Percentiles rank a stretch among this genome's conserved stretches.
Evolutionary conservation across 2,113 vertebrate genomes (phyloP).

Genomic region (Pleuronectes platessa): DNA sequence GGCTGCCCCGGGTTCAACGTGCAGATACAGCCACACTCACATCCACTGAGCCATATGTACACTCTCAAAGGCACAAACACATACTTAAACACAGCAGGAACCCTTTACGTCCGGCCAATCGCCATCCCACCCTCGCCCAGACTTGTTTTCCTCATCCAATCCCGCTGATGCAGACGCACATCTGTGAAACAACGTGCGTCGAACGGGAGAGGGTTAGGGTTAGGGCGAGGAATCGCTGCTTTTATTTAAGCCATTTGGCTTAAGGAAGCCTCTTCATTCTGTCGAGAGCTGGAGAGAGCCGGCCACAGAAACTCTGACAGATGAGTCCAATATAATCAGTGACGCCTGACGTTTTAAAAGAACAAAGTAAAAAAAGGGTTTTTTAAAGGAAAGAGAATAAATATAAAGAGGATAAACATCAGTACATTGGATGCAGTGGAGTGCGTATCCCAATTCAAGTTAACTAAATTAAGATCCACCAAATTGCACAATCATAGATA

Average conservation of each 20-base stretch:
- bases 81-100: constrained; percentile 26
- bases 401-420: too few species aligned
- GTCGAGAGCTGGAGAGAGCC: constrained; percentile 12
- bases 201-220: constrained; percentile 28
- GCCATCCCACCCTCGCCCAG: not conserved
- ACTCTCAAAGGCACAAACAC: constrained; percentile 43
- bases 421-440: too few species aligned
- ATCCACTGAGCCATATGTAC: constrained; percentile 49
- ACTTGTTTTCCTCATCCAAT: not conserved
- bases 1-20: constrained; percentile 42
- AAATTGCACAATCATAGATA: too few species aligned
- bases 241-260: constrained; percentile 61
- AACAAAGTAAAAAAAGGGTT: not conserved
- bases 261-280: constrained; percentile 53
- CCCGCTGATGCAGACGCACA: constrained; percentile 36
- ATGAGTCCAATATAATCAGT: constrained; percentile 28
- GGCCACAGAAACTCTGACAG: constrained; percentile 9
- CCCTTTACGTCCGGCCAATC: constrained; percentile 10
- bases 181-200: constrained; percentile 39
- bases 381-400: too few species aligned
- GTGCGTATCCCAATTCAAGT: too few species aligned
- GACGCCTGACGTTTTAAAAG: constrained; percentile 33
- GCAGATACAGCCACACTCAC: constrained; percentile 45
- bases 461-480: too few species aligned
- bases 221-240: too few species aligned